Conservation (phyloP, 2,888 invertebrate genomes). For the Dryobotodes eremita region DNA sequence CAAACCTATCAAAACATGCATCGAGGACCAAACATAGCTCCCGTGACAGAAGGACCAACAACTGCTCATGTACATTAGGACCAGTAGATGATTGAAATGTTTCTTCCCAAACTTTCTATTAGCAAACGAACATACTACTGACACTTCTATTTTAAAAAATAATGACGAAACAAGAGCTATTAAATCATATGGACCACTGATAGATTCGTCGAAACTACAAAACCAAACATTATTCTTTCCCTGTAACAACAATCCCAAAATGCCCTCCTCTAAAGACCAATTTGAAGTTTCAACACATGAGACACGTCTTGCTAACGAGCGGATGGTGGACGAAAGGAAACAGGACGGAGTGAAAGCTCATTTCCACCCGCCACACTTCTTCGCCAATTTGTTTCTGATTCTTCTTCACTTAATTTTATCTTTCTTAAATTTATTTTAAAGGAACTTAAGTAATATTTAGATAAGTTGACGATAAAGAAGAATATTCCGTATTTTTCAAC, state of each 20-base stretch:
- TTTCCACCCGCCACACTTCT: conserved; percentile 29
- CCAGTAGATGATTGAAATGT: not conserved
- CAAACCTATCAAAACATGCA: not conserved
- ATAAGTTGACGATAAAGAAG: not conserved
- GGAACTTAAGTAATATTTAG: not conserved
- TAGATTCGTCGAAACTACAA: not conserved
- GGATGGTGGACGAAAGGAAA: conserved; percentile 50
- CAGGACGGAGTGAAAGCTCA: conserved; percentile 45
- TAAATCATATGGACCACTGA: not conserved
- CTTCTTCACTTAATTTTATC: conserved; percentile 11
- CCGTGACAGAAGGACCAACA: not conserved
- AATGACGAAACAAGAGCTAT: no score
- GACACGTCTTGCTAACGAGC: conserved; percentile 59
- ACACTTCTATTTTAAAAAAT: no score
- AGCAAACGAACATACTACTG: not conserved
- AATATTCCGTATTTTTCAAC: not conserved
- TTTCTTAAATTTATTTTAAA: not conserved
- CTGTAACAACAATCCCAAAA: conserved; percentile 8
- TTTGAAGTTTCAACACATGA: conserved; percentile 43
- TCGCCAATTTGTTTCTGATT: conserved; percentile 42
- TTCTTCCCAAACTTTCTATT: no score
- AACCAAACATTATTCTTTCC: not conserved
- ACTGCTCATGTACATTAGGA: not conserved
- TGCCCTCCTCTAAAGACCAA: conserved; percentile 9
- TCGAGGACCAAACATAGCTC: not conserved